These are phyloP conservation scores for Cyclura pinguis DNA, from an alignment of 2,797 vertebrate species.

Conservation along the genomic window DNA sequence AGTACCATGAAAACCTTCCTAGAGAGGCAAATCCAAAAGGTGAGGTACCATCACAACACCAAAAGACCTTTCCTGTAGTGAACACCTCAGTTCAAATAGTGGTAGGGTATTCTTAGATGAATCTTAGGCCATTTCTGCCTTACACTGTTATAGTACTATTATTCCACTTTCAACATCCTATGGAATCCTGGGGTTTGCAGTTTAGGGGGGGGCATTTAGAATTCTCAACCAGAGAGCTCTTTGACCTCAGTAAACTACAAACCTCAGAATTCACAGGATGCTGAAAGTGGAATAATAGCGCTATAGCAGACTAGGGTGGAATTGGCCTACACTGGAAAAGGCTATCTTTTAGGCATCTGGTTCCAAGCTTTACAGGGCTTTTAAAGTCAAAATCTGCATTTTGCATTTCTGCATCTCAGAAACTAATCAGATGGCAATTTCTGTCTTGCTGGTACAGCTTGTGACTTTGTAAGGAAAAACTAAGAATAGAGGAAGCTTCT, in stretches of 20 bases:
- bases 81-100: background rate
- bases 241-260: too few species aligned
- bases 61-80: background rate
- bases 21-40: background rate
- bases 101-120: background rate
- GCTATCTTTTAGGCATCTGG: background rate
- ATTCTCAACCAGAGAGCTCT: too few species aligned
- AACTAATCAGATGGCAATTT: background rate
- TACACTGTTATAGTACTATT: too few species aligned
- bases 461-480: background rate
- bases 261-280: too few species aligned
- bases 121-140: too few species aligned
- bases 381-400: background rate
- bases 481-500: background rate
- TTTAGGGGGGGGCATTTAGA: too few species aligned
- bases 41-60: background rate
- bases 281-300: too few species aligned
- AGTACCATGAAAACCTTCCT: background rate
- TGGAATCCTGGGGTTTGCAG: too few species aligned
- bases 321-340: background rate
- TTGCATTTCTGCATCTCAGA: background rate
- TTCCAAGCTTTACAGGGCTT: background rate
- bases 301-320: too few species aligned
- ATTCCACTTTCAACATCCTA: too few species aligned
- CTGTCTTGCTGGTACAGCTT: background rate